These are phyloP conservation scores for Arizona elegans DNA, from an alignment of 2,113 vertebrate species.

Conservation along the genomic window DNA sequence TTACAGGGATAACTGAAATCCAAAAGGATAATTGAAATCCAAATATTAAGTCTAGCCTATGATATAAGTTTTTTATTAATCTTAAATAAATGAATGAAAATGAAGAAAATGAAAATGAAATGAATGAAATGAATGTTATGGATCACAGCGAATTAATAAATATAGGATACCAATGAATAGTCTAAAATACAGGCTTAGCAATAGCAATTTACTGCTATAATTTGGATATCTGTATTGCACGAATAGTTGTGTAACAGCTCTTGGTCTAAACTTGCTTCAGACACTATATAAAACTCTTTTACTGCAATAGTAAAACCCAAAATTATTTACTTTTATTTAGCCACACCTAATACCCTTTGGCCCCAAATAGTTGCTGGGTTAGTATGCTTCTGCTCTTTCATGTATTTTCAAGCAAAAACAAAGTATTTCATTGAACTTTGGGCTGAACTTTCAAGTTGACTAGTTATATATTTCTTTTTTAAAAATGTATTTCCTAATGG, in stretches of 20 bases:
- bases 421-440: not conserved
- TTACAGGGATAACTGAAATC: not conserved
- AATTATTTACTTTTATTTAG: conserved; percentile 1
- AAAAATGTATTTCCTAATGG: not conserved
- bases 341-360: conserved; percentile 12
- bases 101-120: too few species aligned
- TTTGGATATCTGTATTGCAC: not conserved
- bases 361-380: conserved; percentile 20
- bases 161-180: not conserved
- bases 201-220: not conserved
- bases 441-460: not conserved
- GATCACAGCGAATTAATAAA: not conserved
- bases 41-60: not conserved
- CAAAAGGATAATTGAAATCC: not conserved
- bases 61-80: not conserved
- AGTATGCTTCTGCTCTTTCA: conserved; percentile 7
- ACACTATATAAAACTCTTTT: conserved; percentile 16
- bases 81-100: not conserved
- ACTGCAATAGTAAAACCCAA: conserved; percentile 5
- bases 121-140: not conserved
- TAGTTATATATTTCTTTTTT: not conserved
- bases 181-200: not conserved
- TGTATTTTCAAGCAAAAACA: not conserved
- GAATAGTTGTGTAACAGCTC: not conserved
- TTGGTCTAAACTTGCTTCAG: not conserved